phyloP scores from a whole-genome alignment of 2,888 invertebrate genomes.

The Carpatolechia fugitivella region DNA sequence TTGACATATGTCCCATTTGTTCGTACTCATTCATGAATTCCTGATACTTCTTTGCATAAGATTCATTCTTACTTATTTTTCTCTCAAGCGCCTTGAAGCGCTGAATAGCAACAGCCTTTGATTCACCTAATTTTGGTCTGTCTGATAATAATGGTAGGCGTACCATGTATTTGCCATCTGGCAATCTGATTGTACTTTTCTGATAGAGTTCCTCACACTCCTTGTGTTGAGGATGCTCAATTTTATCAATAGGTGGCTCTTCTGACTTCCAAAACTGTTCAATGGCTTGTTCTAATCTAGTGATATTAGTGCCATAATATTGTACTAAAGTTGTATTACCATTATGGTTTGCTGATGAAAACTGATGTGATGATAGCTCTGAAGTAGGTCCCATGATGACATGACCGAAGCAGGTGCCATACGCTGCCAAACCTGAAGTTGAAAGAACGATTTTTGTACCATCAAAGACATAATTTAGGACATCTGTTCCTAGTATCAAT shows the following conservation, averaged over 20 bases:
- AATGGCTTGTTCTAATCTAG: neutral
- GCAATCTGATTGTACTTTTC: no score
- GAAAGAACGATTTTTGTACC: constrained; percentile 11
- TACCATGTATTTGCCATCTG: no score
- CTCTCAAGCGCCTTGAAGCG: constrained; percentile 6
- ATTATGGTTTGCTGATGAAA: neutral
- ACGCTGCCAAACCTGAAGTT: constrained; percentile 13
- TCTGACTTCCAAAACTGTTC: constrained; percentile 14
- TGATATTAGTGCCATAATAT: neutral
- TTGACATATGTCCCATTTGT: neutral
- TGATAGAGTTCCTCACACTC: neutral
- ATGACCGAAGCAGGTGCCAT: constrained; percentile 17
- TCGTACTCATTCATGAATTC: neutral
- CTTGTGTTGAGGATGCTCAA: constrained; percentile 7
- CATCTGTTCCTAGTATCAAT: constrained; percentile 14
- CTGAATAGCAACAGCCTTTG: neutral
- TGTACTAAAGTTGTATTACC: neutral
- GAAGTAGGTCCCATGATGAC: constrained; percentile 14
- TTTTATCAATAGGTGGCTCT: constrained; percentile 5
- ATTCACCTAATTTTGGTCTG: neutral
- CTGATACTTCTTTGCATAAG: neutral
- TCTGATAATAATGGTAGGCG: neutral
- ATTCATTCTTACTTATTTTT: neutral
- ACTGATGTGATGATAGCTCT: neutral
- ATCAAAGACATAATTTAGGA: constrained; percentile 17